phyloP scores from a whole-genome alignment of 1,140 invertebrate species.

The Planococcus citri region DNA sequence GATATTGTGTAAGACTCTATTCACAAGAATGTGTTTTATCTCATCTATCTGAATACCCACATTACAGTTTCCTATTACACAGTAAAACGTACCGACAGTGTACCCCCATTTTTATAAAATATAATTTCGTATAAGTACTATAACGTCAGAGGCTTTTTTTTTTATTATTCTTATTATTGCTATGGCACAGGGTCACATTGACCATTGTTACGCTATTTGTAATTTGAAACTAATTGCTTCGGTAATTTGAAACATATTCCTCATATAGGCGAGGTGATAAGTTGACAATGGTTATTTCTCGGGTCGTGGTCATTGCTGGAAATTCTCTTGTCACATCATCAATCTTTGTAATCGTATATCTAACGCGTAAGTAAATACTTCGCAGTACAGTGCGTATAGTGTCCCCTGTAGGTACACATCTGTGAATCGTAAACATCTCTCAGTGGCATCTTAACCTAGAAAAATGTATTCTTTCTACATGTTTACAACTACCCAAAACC shows the following conservation, averaged over 20 bases:
- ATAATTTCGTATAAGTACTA: background rate
- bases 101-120: background rate
- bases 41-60: background rate
- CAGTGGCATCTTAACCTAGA: background rate
- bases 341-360: no score
- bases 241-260: background rate
- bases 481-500: background rate
- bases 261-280: background rate
- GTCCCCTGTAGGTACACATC: no score
- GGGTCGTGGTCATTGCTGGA: background rate
- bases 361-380: no score
- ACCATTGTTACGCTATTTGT: background rate
- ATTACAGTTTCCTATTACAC: background rate
- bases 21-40: background rate
- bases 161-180: background rate
- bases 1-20: background rate
- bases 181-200: background rate
- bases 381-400: no score
- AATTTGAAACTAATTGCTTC: conserved; percentile 3
- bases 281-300: background rate
- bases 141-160: no score
- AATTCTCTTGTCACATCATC: background rate
- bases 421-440: background rate
- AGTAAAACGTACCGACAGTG: background rate
- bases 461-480: background rate